A percentile compares a stretch with the other conserved stretches of the same genome.
These are phyloP conservation scores for Dendrolimus punctatus DNA, from an alignment of 1,140 invertebrate species.

Conservation along the genomic window DNA sequence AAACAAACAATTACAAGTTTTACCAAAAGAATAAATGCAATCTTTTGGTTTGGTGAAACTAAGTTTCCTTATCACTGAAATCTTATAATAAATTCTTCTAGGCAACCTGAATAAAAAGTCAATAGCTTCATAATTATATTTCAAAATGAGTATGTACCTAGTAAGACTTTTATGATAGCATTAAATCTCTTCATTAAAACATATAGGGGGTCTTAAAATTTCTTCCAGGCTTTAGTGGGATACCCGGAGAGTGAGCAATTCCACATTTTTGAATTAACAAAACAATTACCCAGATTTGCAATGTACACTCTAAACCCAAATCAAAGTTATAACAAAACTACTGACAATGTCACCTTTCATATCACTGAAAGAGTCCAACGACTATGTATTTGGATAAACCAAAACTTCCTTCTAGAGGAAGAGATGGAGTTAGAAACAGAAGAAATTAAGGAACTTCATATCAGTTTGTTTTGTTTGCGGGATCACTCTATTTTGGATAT, in stretches of 20 bases:
- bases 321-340: conserved; percentile 32
- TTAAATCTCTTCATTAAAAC: conserved; percentile 1
- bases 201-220: conserved; percentile 3
- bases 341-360: conserved; percentile 77
- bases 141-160: too few relatives aligned
- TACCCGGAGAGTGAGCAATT: conserved; percentile 82
- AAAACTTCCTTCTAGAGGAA: conserved; percentile 86
- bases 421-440: conserved; percentile 75
- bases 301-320: conserved; percentile 80
- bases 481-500: conserved; percentile 70
- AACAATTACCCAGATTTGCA: conserved; percentile 89
- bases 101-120: too few relatives aligned
- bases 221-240: conserved; percentile 81
- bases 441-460: conserved; percentile 44
- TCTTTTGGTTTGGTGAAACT: too few relatives aligned
- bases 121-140: too few relatives aligned
- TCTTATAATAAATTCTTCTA: too few relatives aligned
- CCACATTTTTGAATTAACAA: conserved; percentile 93
- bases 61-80: too few relatives aligned
- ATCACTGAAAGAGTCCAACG: conserved; percentile 80
- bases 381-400: conserved; percentile 92
- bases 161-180: too few relatives aligned
- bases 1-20: too few relatives aligned
- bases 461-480: conserved; percentile 70
- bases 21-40: too few relatives aligned